These are phyloP conservation scores for Agrypnia vestita DNA, from an alignment of 1,140 invertebrate genomes.

Conservation along the genomic window DNA sequence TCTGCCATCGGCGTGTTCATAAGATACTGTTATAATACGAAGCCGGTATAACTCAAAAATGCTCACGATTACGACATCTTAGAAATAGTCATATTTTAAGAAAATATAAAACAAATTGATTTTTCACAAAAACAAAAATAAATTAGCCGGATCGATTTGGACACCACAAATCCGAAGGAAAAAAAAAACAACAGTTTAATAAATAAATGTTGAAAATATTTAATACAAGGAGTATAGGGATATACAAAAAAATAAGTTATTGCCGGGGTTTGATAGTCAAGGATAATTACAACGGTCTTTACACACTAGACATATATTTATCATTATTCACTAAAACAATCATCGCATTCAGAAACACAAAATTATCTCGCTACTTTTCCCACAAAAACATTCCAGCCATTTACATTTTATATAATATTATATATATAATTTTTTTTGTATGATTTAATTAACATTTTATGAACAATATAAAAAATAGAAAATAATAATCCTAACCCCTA, in stretches of 20 bases:
- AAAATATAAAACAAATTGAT: too few relatives aligned
- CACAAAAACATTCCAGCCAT: slow-evolving; percentile 18
- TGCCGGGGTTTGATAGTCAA: slow-evolving; percentile 15
- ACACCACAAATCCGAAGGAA: not conserved
- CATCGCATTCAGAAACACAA: slow-evolving; percentile 17
- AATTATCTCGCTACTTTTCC: slow-evolving; percentile 18
- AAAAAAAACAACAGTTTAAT: slow-evolving; percentile 24
- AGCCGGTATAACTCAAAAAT: too few relatives aligned
- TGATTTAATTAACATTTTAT: slow-evolving; percentile 42
- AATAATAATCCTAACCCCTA: slow-evolving; percentile 39
- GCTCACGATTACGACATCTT: too few relatives aligned
- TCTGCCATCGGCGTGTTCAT: too few relatives aligned
- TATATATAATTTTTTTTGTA: slow-evolving; percentile 30
- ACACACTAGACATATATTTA: slow-evolving; percentile 32
- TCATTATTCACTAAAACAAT: slow-evolving; percentile 8
- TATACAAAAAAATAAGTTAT: slow-evolving; percentile 38
- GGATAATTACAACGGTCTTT: slow-evolving; percentile 18
- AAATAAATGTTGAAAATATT: slow-evolving; percentile 41
- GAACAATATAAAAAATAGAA: slow-evolving; percentile 43
- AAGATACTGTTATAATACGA: too few relatives aligned
- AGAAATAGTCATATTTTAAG: too few relatives aligned
- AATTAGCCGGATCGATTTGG: too few relatives aligned
- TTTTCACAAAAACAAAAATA: too few relatives aligned
- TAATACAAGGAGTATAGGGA: slow-evolving; percentile 31
- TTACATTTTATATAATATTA: not conserved